Conservation (phyloP, 2,888 invertebrate genomes). For the Nemoura dubitans region DNA sequence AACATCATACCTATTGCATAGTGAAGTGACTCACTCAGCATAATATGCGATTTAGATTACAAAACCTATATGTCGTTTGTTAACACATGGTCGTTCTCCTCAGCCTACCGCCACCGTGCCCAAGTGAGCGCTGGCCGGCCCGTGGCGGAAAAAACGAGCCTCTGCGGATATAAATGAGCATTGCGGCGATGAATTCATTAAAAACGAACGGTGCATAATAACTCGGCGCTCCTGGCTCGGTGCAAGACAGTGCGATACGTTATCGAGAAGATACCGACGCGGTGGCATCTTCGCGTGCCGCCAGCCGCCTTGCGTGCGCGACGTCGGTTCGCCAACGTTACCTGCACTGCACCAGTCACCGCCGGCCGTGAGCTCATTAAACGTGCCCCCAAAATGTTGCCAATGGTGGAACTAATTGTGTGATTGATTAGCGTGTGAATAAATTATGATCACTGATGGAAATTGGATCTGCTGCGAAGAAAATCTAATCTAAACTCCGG, state of each 20-base stretch:
- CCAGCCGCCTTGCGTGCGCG: background rate
- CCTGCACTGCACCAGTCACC: conserved; percentile 31
- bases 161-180: background rate
- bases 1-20: too few relatives aligned
- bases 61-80: too few relatives aligned
- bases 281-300: conserved; percentile 15
- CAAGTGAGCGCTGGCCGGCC: background rate
- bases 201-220: too few relatives aligned
- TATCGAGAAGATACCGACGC: background rate
- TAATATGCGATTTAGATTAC: too few relatives aligned
- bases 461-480: background rate
- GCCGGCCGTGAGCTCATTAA: background rate
- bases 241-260: background rate
- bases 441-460: background rate
- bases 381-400: background rate
- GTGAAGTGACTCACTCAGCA: too few relatives aligned
- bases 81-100: background rate
- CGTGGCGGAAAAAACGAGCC: background rate
- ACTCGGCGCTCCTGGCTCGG: background rate
- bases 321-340: background rate
- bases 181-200: background rate
- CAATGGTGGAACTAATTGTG: background rate
- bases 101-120: background rate
- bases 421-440: background rate
- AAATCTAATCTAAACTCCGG: background rate